phyloP scores from a whole-genome alignment of 2,113 vertebrate species.

The Amblyopsis rosae region DNA sequence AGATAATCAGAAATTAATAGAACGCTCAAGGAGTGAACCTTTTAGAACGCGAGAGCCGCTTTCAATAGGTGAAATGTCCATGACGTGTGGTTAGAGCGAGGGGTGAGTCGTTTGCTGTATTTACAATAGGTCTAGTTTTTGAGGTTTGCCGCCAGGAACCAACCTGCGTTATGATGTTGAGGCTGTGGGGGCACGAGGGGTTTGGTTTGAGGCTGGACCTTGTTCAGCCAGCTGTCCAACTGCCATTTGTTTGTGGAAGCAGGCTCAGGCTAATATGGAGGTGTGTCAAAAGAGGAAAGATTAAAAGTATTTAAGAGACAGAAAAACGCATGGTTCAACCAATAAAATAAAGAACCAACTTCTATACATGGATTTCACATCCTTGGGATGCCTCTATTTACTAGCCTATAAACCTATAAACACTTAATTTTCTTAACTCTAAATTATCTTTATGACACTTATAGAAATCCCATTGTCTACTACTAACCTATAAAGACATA shows the following conservation, averaged over 20 bases:
- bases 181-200: slow-evolving; percentile 86
- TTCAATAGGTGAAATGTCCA: too few species aligned
- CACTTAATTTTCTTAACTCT: too few species aligned
- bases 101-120: too few species aligned
- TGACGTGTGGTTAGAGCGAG: too few species aligned
- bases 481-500: too few species aligned
- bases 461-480: background rate
- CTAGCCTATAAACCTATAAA: too few species aligned
- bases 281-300: background rate
- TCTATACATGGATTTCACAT: background rate
- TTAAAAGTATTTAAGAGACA: background rate
- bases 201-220: slow-evolving; percentile 95
- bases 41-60: too few species aligned
- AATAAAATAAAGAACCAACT: background rate
- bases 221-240: slow-evolving; percentile 95
- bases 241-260: slow-evolving; percentile 95
- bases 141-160: slow-evolving; percentile 68
- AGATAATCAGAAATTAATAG: too few species aligned
- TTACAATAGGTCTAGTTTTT: too few species aligned
- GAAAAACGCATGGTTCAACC: background rate
- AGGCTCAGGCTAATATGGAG: slow-evolving; percentile 83
- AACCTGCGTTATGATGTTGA: slow-evolving; percentile 81
- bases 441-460: too few species aligned
- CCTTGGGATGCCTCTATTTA: too few species aligned
- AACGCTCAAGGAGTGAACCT: too few species aligned